Percentiles rank a stretch among this genome's conserved stretches.
Evolutionary conservation across 2,113 vertebrate genomes (phyloP).

Genomic region (Plotosus lineatus): DNA sequence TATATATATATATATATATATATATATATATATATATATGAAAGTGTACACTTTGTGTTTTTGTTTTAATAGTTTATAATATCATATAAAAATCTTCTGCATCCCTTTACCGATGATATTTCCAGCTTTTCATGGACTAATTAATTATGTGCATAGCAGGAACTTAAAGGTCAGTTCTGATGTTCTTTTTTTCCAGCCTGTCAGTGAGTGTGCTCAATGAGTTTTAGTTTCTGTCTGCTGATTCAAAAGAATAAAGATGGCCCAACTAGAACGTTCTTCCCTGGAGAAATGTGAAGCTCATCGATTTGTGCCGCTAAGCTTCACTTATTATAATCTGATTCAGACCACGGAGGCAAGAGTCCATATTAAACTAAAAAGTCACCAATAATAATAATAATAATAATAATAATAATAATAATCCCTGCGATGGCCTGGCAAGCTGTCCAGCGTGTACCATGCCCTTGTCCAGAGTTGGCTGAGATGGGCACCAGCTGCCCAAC

Average conservation of each 20-base stretch:
- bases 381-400: background rate
- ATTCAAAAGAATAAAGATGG: background rate
- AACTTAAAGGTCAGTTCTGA: constrained; percentile 31
- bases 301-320: background rate
- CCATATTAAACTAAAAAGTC: background rate
- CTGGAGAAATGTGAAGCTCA: background rate
- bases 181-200: background rate
- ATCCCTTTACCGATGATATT: background rate
- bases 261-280: background rate
- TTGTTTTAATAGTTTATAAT: constrained; percentile 1
- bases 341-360: background rate
- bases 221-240: constrained; percentile 22
- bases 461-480: too few species aligned
- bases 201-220: background rate
- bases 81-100: background rate
- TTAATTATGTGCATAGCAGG: constrained; percentile 28
- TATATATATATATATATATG: too few species aligned
- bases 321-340: background rate
- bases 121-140: constrained; percentile 27
- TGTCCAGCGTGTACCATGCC: too few species aligned
- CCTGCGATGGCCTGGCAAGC: too few species aligned
- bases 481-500: too few species aligned
- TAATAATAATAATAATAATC: background rate
- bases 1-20: too few species aligned
- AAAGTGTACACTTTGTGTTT: too few species aligned